phyloP scores from a whole-genome alignment of 1,140 invertebrate species.

The Oryzaephilus surinamensis region DNA sequence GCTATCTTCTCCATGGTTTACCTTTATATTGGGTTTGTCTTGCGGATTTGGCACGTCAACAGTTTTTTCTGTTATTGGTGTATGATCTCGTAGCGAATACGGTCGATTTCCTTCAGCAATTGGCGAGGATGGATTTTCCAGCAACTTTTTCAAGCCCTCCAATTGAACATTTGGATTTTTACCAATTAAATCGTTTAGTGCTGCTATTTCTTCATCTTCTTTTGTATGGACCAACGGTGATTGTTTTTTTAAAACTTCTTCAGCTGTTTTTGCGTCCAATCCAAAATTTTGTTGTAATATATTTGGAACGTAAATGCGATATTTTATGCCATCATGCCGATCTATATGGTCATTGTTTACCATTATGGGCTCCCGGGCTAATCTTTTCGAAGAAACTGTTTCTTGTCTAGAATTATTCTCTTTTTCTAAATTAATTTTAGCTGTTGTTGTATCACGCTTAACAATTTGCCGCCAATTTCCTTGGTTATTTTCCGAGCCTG shows the following conservation, averaged over 20 bases:
- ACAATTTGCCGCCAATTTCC: neutral
- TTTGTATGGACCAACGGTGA: neutral
- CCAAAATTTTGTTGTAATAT: no score
- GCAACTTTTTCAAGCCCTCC: constrained; percentile 21
- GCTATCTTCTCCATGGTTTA: constrained; percentile 9
- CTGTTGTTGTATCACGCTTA: no score
- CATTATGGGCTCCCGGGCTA: no score
- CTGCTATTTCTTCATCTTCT: constrained; percentile 10
- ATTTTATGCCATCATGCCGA: no score
- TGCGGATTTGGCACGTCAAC: constrained; percentile 10
- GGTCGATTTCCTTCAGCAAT: constrained; percentile 6
- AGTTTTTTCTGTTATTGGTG: constrained; percentile 9
- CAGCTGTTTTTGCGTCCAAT: neutral
- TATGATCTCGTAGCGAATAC: constrained; percentile 2
- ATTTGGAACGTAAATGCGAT: no score
- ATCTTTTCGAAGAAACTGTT: no score
- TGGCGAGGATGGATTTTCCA: constrained; percentile 10
- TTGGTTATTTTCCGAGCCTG: neutral
- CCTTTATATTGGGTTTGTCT: constrained; percentile 8
- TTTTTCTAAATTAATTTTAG: no score
- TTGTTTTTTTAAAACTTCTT: constrained; percentile 4
- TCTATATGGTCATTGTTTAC: no score
- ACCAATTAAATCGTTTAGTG: constrained; percentile 20
- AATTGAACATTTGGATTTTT: constrained; percentile 21
- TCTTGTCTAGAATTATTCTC: no score